Evolutionary conservation across 1,140 invertebrate genomes (phyloP), one percentile per base, ranked within the genome.

Genomic region (Cotesia vestalis): DNA sequence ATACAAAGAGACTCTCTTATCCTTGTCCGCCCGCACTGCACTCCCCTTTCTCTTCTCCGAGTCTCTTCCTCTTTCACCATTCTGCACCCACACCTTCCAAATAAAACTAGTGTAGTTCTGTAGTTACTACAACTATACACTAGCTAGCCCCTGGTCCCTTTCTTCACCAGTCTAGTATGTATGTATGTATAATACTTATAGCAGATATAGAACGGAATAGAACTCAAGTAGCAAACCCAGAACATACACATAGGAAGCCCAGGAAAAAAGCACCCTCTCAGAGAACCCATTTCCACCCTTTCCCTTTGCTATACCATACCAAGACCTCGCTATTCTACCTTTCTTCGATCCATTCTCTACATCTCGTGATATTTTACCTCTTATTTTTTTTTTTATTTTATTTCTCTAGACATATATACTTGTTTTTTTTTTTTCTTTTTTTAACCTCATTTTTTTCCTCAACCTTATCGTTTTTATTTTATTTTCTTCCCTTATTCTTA

Each of bases 1-100:
- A 76, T 78, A 81, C 79, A 82, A 80, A 78, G 78, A 79, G 75
- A 76, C 73, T 80, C 78, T 80, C 73, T 79, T 75, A 76, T 78
- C 73, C 76, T 76, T 69, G 61, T 66, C 57, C 71, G 62, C 63
- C 75, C 66, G 66, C 70, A 73, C 55, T 63, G 59, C 76, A 70
- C 74, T 53, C 73, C 71, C 75, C 35, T 69, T 73, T 68, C 5
- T 27, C 20, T n/a, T 52, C 61, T 46, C 66, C 38, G 34, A 38
- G 17, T 51, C 20, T 51, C 20, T 17, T 66, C 40, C 73, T 73
- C 72, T 63, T 69, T 63, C 46, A 51, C 55, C 53, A 38, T 67
- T 53, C 34, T 69, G 64, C 66, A 17, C 40, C 27, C 27, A 27
- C 27, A 27, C 27, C 27, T 27, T 27, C 27, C 27, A 27, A 27